Evolutionary conservation across 2,797 vertebrate species (phyloP).

Genomic region (Tapirus indicus): DNA sequence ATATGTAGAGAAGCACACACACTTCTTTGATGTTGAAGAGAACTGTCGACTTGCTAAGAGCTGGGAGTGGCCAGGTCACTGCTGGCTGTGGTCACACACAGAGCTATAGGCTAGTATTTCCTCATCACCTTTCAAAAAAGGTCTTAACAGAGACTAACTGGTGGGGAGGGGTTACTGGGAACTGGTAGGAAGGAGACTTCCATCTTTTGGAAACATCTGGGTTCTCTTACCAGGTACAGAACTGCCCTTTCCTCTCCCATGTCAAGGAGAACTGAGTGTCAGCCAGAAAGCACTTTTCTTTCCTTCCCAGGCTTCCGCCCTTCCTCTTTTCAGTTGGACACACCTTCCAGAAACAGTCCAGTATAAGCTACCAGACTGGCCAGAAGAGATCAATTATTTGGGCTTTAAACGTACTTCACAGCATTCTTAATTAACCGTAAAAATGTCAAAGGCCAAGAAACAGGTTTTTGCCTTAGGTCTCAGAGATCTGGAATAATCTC

Average conservation of each 20-base stretch:
- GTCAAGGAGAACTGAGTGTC: not conserved
- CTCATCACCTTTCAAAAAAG: not conserved
- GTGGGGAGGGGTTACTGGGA: not conserved
- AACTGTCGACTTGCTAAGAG: no score
- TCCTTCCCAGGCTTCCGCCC: not conserved
- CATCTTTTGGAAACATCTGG: not conserved
- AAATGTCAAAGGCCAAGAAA: not conserved
- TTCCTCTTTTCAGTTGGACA: not conserved
- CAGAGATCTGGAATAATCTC: not conserved
- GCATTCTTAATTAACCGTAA: not conserved
- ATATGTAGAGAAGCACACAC: no score
- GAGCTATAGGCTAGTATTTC: not conserved
- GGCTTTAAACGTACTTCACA: not conserved
- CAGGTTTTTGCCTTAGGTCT: not conserved
- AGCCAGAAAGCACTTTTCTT: no score
- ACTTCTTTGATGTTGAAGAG: no score
- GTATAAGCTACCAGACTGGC: not conserved
- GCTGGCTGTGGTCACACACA: not conserved
- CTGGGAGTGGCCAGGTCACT: not conserved
- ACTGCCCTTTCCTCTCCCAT: accelerated
- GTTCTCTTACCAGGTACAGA: not conserved
- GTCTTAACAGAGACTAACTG: not conserved
- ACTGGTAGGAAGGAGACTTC: not conserved
- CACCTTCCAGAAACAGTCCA: not conserved
- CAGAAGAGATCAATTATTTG: not conserved